Conservation (phyloP, 1,140 invertebrate species). For the Macrotrachela quadricornifera region DNA sequence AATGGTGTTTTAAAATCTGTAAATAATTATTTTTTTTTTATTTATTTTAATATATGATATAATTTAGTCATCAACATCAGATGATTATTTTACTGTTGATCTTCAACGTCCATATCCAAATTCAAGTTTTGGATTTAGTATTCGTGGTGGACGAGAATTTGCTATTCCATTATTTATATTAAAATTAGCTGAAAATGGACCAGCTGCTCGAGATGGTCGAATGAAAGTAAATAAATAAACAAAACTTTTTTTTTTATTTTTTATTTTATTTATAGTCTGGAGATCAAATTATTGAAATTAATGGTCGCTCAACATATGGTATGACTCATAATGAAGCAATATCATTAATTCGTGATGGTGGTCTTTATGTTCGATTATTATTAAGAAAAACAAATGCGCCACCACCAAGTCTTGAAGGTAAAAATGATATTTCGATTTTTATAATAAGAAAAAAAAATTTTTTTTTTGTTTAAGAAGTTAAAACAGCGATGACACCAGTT, state of each 20-base stretch:
- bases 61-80: background rate
- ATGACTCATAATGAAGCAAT: slow-evolving; percentile 9
- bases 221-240: slow-evolving; percentile 34
- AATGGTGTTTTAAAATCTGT: background rate
- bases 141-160: slow-evolving; percentile 57
- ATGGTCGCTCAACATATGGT: background rate
- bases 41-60: background rate
- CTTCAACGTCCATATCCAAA: background rate
- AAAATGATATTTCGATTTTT: too few species aligned
- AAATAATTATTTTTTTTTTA: background rate
- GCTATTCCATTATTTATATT: slow-evolving; percentile 63
- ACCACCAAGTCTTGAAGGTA: background rate
- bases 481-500: too few species aligned
- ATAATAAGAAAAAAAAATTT: too few species aligned
- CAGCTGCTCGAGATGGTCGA: slow-evolving; percentile 48
- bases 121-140: slow-evolving; percentile 56
- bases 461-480: too few species aligned
- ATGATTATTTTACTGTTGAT: background rate
- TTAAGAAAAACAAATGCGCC: slow-evolving; percentile 5
- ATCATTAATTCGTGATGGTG: slow-evolving; percentile 1
- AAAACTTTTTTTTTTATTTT: background rate
- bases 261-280: background rate
- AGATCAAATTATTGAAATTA: slow-evolving; percentile 8
- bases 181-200: slow-evolving; percentile 54
- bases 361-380: background rate